Base-by-base conservation (phyloP, 2,888 invertebrate genomes). In the Tetheella fluctuosa region DNA sequence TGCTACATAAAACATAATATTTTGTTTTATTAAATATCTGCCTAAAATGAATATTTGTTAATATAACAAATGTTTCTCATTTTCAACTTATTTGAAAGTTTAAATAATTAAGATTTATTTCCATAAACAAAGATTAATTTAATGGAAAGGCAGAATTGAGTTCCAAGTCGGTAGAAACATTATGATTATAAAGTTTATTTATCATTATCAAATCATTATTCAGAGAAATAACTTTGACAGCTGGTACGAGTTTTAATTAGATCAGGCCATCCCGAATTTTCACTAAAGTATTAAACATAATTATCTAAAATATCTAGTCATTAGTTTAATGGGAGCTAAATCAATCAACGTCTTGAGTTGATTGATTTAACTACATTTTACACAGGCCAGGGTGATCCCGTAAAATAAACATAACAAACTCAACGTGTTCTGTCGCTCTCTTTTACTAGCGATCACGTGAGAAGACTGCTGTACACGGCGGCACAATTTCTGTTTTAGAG, bases 81-180 rank as follows among this genome's bases (percentile, higher is more conserved):
- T 13, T 8, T 48, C 2, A 48, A 48, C 10, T 48, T 39, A n/a
- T 15, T 17, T n/a, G 42, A 42, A 20, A 10, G 48, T 48, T 20
- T 1, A 2, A n/a, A 7, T 42, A 48, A 48, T 48, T 20, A 48
- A 20, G 17, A 48, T 20, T 48, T 48, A 48, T 48, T 48, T 17
- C 2, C 42, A 48, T 20, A 20, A 48, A 48, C 48, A 48, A 48
- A 48, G 48, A 48, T 48, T 48, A 48, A 48, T 48, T 48, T 10
- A 48, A n/a, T 15, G 48, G 20, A 48, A 39, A 48, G 20, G 20
- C 20, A 20, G 7, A 8, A 17, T 17, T 20, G 20, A 10, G 48
- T 20, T 20, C 10, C 20, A 48, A 48, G 15, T 39, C 13, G 5
- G 48, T n/a, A 48, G 15, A 48, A 10, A 48, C 2, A 48, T 48